Percentiles rank a stretch among this genome's conserved stretches.
These are phyloP conservation scores for Steinernema carpocapsae DNA, from an alignment of 2,888 invertebrate species.

Conservation along the genomic window DNA sequence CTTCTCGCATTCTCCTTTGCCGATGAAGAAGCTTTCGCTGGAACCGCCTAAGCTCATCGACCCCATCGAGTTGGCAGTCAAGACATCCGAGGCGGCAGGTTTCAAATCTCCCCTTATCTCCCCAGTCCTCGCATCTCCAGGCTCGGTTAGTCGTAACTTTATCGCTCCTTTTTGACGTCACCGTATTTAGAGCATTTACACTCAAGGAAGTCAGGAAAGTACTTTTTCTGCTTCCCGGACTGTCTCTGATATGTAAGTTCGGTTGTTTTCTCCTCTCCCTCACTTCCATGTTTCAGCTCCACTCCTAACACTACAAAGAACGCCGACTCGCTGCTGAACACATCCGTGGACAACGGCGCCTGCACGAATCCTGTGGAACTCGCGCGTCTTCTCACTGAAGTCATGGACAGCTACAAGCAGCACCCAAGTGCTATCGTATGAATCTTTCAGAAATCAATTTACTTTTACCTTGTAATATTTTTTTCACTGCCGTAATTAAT, in stretches of 20 bases:
- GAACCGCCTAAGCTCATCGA: not conserved
- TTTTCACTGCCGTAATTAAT: constrained; percentile 16
- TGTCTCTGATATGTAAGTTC: no score
- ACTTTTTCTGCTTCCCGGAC: no score
- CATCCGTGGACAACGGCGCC: not conserved
- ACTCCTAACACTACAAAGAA: not conserved
- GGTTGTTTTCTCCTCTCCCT: no score
- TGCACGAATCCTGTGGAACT: constrained; percentile 1
- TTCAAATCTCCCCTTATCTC: no score
- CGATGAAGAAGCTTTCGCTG: constrained; percentile 5
- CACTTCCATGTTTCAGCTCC: no score
- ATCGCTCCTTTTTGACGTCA: no score
- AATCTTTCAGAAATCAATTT: not conserved
- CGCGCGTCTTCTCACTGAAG: not conserved
- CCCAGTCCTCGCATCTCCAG: no score
- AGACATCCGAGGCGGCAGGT: no score
- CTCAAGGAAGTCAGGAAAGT: no score
- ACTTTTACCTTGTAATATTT: not conserved
- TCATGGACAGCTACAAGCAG: not conserved
- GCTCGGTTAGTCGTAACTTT: no score
- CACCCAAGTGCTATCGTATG: not conserved
- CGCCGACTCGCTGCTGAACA: not conserved
- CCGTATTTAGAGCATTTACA: no score
- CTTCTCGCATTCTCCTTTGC: not conserved
- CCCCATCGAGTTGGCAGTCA: not conserved